phyloP scores from a whole-genome alignment of 2,113 vertebrate species.

The Aspiorhynchus laticeps region DNA sequence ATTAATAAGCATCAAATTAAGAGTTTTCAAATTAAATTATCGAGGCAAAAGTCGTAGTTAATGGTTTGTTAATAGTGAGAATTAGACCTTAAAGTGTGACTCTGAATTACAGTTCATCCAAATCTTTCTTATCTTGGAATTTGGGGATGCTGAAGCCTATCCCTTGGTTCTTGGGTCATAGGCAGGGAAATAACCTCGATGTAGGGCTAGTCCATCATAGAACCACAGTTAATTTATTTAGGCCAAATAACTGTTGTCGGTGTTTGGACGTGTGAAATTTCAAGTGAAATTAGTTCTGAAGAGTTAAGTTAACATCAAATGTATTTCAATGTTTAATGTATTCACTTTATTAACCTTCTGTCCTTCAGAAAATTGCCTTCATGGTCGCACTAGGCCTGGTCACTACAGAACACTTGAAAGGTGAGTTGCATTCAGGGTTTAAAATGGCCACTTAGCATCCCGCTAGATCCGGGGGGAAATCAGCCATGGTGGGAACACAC shows the following conservation, averaged over 20 bases:
- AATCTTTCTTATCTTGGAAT: too few relatives aligned
- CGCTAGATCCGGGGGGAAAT: not conserved
- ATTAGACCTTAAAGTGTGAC: too few relatives aligned
- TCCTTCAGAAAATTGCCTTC: constrained; percentile 94
- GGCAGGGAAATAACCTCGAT: not conserved
- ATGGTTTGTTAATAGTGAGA: too few relatives aligned
- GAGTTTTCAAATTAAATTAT: too few relatives aligned
- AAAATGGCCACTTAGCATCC: not conserved
- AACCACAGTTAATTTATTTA: not conserved
- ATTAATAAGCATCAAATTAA: too few relatives aligned
- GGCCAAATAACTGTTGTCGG: not conserved
- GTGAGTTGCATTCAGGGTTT: constrained; percentile 73
- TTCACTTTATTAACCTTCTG: not conserved
- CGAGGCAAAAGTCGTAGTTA: too few relatives aligned
- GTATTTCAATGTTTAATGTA: not conserved
- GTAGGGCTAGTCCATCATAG: not conserved
- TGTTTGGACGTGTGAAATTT: not conserved
- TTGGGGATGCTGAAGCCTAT: not conserved
- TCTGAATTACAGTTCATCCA: too few relatives aligned
- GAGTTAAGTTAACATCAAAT: not conserved
- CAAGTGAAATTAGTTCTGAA: not conserved
- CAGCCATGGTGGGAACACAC: not conserved
- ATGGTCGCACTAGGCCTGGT: constrained; percentile 97
- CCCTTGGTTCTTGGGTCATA: too few relatives aligned
- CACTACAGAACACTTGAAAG: constrained; percentile 94